Conservation (phyloP, 2,888 invertebrate species). For the Morpho deidamia region DNA sequence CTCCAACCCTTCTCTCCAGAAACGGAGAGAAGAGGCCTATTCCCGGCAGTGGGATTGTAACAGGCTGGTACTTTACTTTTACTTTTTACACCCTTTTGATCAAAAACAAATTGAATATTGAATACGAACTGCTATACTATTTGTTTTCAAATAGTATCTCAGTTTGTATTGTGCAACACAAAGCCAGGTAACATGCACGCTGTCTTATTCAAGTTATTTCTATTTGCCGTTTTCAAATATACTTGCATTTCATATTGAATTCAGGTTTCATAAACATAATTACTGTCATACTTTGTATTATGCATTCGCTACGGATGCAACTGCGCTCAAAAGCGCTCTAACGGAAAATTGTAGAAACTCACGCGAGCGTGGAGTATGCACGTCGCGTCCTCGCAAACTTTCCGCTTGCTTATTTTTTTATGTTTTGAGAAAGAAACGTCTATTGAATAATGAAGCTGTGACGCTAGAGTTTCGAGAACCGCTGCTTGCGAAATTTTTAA, state of each 20-base stretch:
- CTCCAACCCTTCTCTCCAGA: too few relatives aligned
- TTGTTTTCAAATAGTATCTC: too few relatives aligned
- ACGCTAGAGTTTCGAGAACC: slow-evolving; percentile 22
- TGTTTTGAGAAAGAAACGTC: slow-evolving; percentile 30
- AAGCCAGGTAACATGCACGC: slow-evolving; percentile 3
- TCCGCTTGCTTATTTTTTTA: slow-evolving; percentile 36
- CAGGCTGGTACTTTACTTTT: too few relatives aligned
- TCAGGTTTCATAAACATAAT: slow-evolving; percentile 23
- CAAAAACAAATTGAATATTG: too few relatives aligned
- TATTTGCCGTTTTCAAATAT: slow-evolving; percentile 9
- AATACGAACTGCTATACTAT: too few relatives aligned
- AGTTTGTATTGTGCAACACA: not conserved
- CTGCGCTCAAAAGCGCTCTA: slow-evolving; percentile 42
- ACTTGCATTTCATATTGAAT: slow-evolving; percentile 20
- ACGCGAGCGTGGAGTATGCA: slow-evolving; percentile 44
- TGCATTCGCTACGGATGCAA: slow-evolving; percentile 29
- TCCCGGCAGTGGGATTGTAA: too few relatives aligned
- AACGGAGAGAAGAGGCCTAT: too few relatives aligned
- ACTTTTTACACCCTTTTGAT: too few relatives aligned
- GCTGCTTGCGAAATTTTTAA: slow-evolving; percentile 13
- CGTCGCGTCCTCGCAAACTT: slow-evolving; percentile 39
- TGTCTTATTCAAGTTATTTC: slow-evolving; percentile 12
- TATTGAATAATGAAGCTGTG: slow-evolving; percentile 34
- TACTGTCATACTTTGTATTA: slow-evolving; percentile 27
- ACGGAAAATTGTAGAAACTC: slow-evolving; percentile 62